phyloP scores from a whole-genome alignment of 2,888 invertebrate genomes.

The Polyploca ridens region DNA sequence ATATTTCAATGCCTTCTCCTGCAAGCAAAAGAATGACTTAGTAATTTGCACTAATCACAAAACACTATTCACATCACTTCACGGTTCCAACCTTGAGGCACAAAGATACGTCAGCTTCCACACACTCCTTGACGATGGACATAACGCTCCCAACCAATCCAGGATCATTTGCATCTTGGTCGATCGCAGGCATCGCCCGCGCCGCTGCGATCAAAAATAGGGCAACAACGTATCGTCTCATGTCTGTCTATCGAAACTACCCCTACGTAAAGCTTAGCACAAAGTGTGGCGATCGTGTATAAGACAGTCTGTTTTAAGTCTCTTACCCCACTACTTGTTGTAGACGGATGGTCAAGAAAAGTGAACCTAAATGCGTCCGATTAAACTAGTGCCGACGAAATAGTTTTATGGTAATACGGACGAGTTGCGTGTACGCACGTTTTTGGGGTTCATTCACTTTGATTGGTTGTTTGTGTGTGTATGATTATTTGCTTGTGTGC shows the following conservation, averaged over 20 bases:
- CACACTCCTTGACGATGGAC: constrained; percentile 88
- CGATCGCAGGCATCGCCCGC: constrained; percentile 76
- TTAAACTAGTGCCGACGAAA: constrained; percentile 72
- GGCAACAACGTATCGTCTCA: constrained; percentile 77
- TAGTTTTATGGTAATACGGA: constrained; percentile 71
- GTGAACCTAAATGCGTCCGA: constrained; percentile 74
- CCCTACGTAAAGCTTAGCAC: constrained; percentile 75
- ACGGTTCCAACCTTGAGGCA: constrained; percentile 87
- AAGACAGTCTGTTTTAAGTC: constrained; percentile 77
- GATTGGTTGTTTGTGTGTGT: constrained; percentile 29
- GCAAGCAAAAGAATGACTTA: constrained; percentile 73
- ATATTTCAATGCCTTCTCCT: constrained; percentile 90
- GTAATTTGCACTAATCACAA: constrained; percentile 40
- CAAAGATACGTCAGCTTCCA: constrained; percentile 87
- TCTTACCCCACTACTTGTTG: constrained; percentile 74
- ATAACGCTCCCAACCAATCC: constrained; percentile 79
- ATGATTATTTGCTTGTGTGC: constrained; percentile 31
- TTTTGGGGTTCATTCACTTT: constrained; percentile 63
- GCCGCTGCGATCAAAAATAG: constrained; percentile 80
- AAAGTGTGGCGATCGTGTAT: constrained; percentile 74
- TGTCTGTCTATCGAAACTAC: constrained; percentile 65
- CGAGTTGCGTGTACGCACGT: constrained; percentile 62
- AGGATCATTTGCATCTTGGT: constrained; percentile 81
- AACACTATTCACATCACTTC: constrained; percentile 45
- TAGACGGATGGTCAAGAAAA: constrained; percentile 63